Evolutionary conservation across 2,888 invertebrate species (phyloP).

Genomic region (Xanthia icteritia): DNA sequence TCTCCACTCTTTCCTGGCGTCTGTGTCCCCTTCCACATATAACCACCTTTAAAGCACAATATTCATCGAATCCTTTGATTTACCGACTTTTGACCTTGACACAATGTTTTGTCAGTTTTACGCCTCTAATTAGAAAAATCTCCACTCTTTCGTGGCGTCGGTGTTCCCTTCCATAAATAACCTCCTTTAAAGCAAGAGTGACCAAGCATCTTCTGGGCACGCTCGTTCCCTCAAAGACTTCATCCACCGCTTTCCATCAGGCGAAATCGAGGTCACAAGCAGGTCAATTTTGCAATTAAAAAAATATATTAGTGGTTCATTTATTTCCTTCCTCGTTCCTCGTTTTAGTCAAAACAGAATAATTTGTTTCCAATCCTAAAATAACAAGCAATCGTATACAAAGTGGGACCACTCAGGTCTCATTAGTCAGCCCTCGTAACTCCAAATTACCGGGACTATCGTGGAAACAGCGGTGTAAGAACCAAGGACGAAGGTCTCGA

Average conservation of each 20-base stretch:
- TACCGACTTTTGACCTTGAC: not conserved
- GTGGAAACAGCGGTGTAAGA: constrained; percentile 27
- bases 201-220: too few species aligned
- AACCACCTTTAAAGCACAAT: too few species aligned
- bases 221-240: too few species aligned
- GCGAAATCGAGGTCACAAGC: too few species aligned
- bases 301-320: too few species aligned
- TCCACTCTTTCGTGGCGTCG: too few species aligned
- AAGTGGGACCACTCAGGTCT: constrained; percentile 6
- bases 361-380: not conserved
- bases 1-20: not conserved
- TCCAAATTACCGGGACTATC: constrained; percentile 41
- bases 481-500: constrained; percentile 7
- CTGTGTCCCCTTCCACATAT: too few species aligned
- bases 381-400: constrained; percentile 14
- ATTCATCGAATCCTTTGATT: too few species aligned
- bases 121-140: not conserved
- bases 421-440: constrained; percentile 48
- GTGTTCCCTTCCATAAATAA: too few species aligned
- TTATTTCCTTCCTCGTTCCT: not conserved
- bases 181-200: too few species aligned
- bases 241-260: too few species aligned
- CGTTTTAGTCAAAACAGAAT: not conserved
- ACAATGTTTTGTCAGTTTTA: not conserved
- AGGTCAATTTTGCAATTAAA: too few species aligned